These are phyloP conservation scores for Mizuhopecten yessoensis DNA, from an alignment of 1,140 invertebrate genomes.

Conservation along the genomic window DNA sequence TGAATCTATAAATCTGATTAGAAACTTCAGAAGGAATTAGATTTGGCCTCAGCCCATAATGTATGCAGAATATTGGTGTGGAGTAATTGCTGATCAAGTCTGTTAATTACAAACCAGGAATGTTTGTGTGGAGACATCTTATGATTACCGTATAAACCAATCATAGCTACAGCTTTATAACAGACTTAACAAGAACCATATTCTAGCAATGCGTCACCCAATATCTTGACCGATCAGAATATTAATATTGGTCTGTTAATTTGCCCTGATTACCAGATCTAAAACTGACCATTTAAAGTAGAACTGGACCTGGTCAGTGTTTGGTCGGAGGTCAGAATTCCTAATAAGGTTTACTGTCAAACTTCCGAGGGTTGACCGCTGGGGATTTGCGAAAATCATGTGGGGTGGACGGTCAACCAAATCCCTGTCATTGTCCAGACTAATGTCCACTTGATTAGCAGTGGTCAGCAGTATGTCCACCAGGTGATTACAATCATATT, in stretches of 20 bases:
- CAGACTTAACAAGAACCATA: neutral
- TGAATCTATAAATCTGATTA: neutral
- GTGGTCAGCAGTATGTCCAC: neutral
- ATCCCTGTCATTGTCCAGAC: constrained; percentile 8
- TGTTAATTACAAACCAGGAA: constrained; percentile 8
- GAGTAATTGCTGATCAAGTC: neutral
- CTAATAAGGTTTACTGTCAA: constrained; percentile 27
- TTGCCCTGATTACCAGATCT: neutral
- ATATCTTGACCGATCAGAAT: neutral
- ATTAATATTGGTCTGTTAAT: constrained; percentile 1
- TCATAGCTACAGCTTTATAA: neutral
- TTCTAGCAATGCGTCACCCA: constrained; percentile 21
- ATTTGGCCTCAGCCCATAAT: neutral
- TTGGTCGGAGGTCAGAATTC: neutral
- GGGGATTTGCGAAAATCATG: constrained; percentile 2
- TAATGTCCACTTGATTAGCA: constrained; percentile 34
- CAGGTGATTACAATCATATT: constrained; percentile 34
- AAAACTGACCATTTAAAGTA: neutral
- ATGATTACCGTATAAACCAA: neutral
- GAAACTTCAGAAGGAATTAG: neutral
- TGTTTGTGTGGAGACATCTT: neutral
- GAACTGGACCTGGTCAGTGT: neutral
- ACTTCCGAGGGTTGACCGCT: neutral
- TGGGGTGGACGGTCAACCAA: neutral
- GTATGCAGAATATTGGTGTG: neutral